Evolutionary conservation across 1,140 invertebrate species (phyloP), one percentile per base, ranked within the genome.

Genomic region (Lepidotrigona ventralis): DNA sequence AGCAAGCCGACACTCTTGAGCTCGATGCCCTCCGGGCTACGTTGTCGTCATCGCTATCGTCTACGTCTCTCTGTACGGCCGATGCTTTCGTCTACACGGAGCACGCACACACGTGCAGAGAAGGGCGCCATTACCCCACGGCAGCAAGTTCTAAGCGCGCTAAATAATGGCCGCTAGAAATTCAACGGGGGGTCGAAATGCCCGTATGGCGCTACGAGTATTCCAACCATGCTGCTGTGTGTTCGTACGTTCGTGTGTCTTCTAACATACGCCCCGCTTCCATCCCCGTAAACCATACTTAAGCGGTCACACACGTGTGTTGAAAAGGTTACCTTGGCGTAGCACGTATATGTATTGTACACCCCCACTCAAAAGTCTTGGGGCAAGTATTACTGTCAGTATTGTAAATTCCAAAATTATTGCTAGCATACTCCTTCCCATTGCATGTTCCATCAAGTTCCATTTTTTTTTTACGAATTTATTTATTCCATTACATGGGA

Each of bases 131-230:
- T 89, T 89, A 89, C 85, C 88, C 88, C 85, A 88, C 81, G 81
- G 87, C 85, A 89, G 89, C 89, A 89, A 91, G 91, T 93, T 93
- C 92, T 93, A 93, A 93, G 92, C 92, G 89, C 88, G 89, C 92
- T 93, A 93, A 93, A 93, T 93, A 93, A 93, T 93, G 92, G 91
- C 91, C 88, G 92, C 88, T 92, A 91, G 91, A 93, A 92, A 90
- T 93, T 91, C 90, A 88, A 89, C 85, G 85, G 86, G 83, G 79
- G 87, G 79, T 89, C 88, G 85, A 91, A 88, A 90, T 86, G 85
- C 86, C 89, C 88, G 89, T 86, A 89, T 90, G 88, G 78, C 85
- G 75, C 26, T 79, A 54, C 77, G 86, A 88, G 86, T 85, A 88
- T 88, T 85, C 85, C 86, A 73, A 56, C 71, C 33, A 79, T 51